Percentiles rank a stretch among this genome's conserved stretches.
Evolutionary conservation across 2,797 vertebrate species (phyloP).

Genomic region (Glyptemys insculpta): DNA sequence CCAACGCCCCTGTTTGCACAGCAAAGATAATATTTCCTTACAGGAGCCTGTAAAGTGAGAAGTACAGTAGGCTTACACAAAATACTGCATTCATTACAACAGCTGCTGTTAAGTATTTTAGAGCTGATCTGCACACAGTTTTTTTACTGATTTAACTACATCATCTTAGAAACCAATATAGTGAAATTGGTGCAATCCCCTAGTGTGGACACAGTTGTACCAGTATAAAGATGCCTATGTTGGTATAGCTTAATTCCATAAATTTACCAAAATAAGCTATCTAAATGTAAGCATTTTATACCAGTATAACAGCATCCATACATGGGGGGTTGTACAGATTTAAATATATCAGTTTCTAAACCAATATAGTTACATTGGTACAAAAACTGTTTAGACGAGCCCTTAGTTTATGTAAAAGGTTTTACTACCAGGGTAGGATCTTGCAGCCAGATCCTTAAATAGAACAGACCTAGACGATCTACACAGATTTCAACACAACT

Average conservation of each 20-base stretch:
- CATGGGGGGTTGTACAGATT: not conserved
- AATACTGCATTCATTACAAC: not conserved
- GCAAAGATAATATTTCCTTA: conserved; percentile 6
- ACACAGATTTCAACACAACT: not conserved
- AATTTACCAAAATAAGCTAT: not conserved
- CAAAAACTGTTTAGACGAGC: not conserved
- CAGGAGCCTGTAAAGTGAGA: not conserved
- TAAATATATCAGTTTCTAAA: conserved; percentile 10
- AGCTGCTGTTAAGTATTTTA: not conserved
- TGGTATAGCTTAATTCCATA: not conserved
- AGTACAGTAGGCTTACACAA: not conserved
- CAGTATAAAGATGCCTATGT: not conserved
- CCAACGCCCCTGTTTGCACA: not conserved
- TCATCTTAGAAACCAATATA: not conserved
- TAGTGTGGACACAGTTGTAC: accelerated
- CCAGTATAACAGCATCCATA: not conserved
- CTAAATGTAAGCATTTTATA: conserved; percentile 14
- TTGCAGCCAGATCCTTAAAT: not conserved
- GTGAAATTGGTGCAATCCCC: not conserved
- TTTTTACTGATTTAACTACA: not conserved
- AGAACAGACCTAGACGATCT: conserved; percentile 1
- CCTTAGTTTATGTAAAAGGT: not conserved
- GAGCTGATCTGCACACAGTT: not conserved
- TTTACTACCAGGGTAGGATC: not conserved
- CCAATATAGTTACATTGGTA: conserved; percentile 6